These are phyloP conservation scores for Meloidogyne chitwoodi DNA, from an alignment of 1,140 invertebrate genomes.

Conservation along the genomic window DNA sequence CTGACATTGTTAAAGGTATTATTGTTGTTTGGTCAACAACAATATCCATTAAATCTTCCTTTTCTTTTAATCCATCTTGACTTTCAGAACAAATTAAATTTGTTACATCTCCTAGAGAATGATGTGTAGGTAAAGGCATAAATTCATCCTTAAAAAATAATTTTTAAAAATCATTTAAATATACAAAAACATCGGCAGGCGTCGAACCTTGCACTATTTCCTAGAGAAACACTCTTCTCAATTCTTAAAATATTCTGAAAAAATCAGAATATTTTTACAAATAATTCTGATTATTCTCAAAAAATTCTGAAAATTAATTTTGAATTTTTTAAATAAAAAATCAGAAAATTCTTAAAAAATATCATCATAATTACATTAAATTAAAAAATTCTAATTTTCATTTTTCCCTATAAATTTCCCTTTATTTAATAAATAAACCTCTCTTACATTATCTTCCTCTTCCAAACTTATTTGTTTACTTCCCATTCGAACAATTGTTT, in stretches of 20 bases:
- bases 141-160: slow-evolving; percentile 28
- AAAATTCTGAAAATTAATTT: too few species aligned
- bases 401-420: too few species aligned
- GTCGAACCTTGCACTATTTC: too few species aligned
- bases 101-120: slow-evolving; percentile 47
- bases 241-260: too few species aligned
- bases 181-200: too few species aligned
- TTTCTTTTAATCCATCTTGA: slow-evolving; percentile 13
- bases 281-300: too few species aligned
- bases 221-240: too few species aligned
- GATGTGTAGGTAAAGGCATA: slow-evolving; percentile 58
- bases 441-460: slow-evolving; percentile 66
- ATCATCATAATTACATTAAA: too few species aligned
- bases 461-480: slow-evolving; percentile 92
- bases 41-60: slow-evolving; percentile 6
- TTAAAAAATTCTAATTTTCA: not conserved
- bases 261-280: too few species aligned
- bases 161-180: not conserved
- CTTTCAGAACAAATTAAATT: slow-evolving; percentile 12
- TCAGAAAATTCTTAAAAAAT: too few species aligned
- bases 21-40: slow-evolving; percentile 44
- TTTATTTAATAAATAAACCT: too few species aligned
- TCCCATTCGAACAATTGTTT: slow-evolving; percentile 94
- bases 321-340: too few species aligned
- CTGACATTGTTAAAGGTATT: slow-evolving; percentile 77